Base-by-base conservation (phyloP, 2,888 invertebrate species). In the Lasioglossum leucozonium region DNA sequence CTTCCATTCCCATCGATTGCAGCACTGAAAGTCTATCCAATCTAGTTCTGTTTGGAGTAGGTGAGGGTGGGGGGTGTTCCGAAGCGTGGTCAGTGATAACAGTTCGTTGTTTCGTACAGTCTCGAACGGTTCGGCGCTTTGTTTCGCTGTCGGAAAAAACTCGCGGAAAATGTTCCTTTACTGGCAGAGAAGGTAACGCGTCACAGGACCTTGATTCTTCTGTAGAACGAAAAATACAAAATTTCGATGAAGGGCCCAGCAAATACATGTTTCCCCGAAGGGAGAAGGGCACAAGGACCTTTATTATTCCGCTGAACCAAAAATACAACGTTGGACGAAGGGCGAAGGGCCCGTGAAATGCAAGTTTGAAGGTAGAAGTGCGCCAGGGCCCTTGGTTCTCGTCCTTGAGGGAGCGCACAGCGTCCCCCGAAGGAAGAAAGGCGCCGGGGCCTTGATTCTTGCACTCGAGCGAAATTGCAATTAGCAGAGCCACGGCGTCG, bases 401-500 rank as follows among this genome's bases (percentile, higher is more conserved):
- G 34, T 34, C 34, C 2, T 2, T 3, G 2, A 10, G 40, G 40
- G 6, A 40, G 10, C 1, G 0, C 10, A 10, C 40, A 10, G 40
- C 40, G 40, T 40, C 10, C 40, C 22, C 18, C 8, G 47, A 47
- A 47, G 47, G 47, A 47, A 47, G 51, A 51, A 51, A 51, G 22
- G 0, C 51, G 22, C 3, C 22, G 1, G 18, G 47, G 18, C 47
- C 47, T 47, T 47, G 75, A 85, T 85, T 88, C 86, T 89, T 82
- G 76, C 81, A 84, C 81, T 79, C 85, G 51, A 73, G 82, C 83
- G 77, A 88, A 86, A 90, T 87, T 90, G 90, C 90, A 90, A 90
- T 90, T 90, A 90, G 81, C 51, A 73, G 85, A 78, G 58, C 5
- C 26, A 58, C 13, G 26, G 16, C 84, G 16, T 18, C 47, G 47